Percentiles rank a stretch among this genome's conserved stretches.
phyloP scores from a whole-genome alignment of 2,113 vertebrate genomes.

The Passer montanus region DNA sequence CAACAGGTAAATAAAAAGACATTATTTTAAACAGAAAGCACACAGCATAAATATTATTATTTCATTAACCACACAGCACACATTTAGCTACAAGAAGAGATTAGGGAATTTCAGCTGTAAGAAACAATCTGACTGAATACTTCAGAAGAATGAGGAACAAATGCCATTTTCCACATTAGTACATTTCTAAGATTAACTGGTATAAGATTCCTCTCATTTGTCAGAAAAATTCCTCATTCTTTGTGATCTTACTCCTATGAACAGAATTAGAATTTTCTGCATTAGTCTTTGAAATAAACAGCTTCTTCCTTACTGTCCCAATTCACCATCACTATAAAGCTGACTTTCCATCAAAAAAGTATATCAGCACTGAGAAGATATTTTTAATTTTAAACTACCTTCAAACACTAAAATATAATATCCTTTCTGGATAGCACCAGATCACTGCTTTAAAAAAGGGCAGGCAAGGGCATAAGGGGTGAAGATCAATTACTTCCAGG shows the following conservation, averaged over 20 bases:
- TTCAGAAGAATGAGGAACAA: neutral
- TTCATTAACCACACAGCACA: neutral
- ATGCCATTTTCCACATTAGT: neutral
- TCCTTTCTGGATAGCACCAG: neutral
- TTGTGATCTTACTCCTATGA: neutral
- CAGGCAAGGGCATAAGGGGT: neutral
- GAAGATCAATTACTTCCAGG: neutral
- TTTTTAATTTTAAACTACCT: neutral
- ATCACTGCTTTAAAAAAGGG: neutral
- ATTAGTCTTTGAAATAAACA: neutral
- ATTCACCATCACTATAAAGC: neutral
- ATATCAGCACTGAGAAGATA: neutral
- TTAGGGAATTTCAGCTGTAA: neutral
- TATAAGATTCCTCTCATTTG: neutral
- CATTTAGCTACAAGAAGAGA: neutral
- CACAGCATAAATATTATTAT: neutral
- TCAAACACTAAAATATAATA: neutral
- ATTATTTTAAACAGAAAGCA: constrained; percentile 33
- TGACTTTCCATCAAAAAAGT: neutral
- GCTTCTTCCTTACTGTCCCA: neutral
- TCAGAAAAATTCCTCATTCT: neutral
- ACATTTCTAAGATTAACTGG: neutral
- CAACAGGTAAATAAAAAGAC: constrained; percentile 38
- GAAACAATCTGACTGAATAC: neutral
- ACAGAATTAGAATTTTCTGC: neutral